phyloP scores from a whole-genome alignment of 2,888 invertebrate genomes.

The Platypus cylindrus region DNA sequence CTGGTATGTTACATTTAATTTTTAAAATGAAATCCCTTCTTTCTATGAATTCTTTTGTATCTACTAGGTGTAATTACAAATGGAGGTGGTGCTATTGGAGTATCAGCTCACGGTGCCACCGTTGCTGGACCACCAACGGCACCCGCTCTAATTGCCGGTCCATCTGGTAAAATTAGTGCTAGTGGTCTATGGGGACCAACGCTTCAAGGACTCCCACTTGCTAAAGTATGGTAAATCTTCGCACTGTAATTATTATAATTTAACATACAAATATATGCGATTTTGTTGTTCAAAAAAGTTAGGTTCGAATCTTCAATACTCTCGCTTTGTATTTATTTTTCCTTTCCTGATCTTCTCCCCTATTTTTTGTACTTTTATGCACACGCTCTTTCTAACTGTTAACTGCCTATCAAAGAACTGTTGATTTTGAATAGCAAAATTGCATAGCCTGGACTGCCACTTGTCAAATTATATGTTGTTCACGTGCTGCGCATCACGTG shows the following conservation, averaged over 20 bases:
- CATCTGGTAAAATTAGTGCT: slow-evolving; percentile 12
- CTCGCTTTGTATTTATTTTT: too few relatives aligned
- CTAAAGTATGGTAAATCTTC: slow-evolving; percentile 4
- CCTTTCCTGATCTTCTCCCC: too few relatives aligned
- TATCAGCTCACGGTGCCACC: slow-evolving; percentile 23
- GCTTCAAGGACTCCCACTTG: slow-evolving; percentile 8
- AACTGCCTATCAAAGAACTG: too few relatives aligned
- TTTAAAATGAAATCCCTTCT: background rate
- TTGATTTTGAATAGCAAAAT: too few relatives aligned
- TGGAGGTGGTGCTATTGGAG: slow-evolving; percentile 13
- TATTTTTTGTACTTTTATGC: too few relatives aligned
- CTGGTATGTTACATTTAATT: slow-evolving; percentile 12
- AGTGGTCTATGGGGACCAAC: slow-evolving; percentile 15
- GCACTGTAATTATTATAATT: background rate
- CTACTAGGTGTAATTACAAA: slow-evolving; percentile 10
- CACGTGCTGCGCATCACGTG: too few relatives aligned
- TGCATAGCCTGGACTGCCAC: too few relatives aligned
- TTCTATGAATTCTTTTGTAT: slow-evolving; percentile 2
- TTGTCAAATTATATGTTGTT: too few relatives aligned
- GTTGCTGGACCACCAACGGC: slow-evolving; percentile 25
- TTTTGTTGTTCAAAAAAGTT: too few relatives aligned
- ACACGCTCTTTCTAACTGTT: too few relatives aligned
- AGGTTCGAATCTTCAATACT: too few relatives aligned
- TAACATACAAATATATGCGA: too few relatives aligned
- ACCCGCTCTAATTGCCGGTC: slow-evolving; percentile 10